phyloP scores from a whole-genome alignment of 2,888 invertebrate species.

The Drepana falcataria region DNA sequence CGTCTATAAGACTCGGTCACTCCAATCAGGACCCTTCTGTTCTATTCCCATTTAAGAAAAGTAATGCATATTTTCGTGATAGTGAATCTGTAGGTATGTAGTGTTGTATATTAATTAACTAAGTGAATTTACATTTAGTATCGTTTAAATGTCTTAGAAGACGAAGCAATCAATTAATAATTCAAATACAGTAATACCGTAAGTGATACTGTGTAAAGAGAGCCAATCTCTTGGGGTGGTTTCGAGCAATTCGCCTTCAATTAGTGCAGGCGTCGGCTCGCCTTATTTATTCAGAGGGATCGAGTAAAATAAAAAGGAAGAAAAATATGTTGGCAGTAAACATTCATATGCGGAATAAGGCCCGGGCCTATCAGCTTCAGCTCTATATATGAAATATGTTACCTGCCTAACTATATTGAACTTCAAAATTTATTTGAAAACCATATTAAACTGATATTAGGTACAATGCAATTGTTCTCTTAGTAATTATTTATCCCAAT shows the following conservation, averaged over 20 bases:
- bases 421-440: neutral
- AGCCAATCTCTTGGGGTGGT: slow-evolving; percentile 29
- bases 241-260: slow-evolving; percentile 48
- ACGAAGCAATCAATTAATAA: slow-evolving; percentile 32
- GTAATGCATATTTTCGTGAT: too few species aligned
- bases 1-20: too few species aligned
- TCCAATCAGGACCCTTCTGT: too few species aligned
- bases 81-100: too few species aligned
- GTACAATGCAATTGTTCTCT: too few species aligned
- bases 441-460: too few species aligned
- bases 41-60: too few species aligned
- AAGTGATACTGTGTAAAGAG: slow-evolving; percentile 34
- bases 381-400: neutral
- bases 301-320: slow-evolving; percentile 48
- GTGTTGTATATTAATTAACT: too few species aligned
- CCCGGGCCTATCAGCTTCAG: slow-evolving; percentile 1
- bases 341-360: slow-evolving; percentile 43
- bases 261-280: slow-evolving; percentile 47
- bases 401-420: neutral
- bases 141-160: neutral
- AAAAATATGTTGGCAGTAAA: slow-evolving; percentile 48
- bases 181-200: slow-evolving; percentile 38
- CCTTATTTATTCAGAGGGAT: slow-evolving; percentile 58
- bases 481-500: too few species aligned
- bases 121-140: slow-evolving; percentile 3